A percentile compares a stretch with the other conserved stretches of the same genome.
Conservation (phyloP, 2,113 vertebrate genomes). For the Hemibagrus wyckioides region DNA sequence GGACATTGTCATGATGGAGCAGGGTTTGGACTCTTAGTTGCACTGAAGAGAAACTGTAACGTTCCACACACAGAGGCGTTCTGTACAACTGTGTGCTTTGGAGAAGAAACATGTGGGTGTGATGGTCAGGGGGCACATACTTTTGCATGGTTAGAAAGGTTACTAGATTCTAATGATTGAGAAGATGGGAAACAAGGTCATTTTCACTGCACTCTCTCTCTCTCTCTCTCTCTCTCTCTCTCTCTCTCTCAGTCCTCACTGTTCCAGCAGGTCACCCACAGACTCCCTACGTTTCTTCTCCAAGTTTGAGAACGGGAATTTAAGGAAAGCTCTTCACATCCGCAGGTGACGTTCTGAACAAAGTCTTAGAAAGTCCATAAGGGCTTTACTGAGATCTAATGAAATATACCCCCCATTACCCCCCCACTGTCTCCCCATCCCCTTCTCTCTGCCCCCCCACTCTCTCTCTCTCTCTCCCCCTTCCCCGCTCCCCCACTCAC, state of each 20-base stretch:
- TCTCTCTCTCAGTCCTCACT: slow-evolving; percentile 63
- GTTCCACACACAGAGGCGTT: no score
- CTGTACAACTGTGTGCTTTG: no score
- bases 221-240: neutral
- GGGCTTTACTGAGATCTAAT: neutral
- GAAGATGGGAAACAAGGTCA: neutral
- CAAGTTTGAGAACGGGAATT: slow-evolving; percentile 88
- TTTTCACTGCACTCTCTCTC: neutral
- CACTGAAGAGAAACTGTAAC: neutral
- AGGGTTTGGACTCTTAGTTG: neutral
- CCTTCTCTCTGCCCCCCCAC: no score
- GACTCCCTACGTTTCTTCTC: slow-evolving; percentile 82
- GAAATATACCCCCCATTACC: no score
- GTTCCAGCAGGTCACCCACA: slow-evolving; percentile 53
- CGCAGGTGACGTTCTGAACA: slow-evolving; percentile 75
- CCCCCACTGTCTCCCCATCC: no score
- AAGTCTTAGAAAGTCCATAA: neutral
- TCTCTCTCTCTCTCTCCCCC: no score
- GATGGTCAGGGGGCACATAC: neutral
- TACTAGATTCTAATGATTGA: neutral
- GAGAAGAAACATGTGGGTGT: no score
- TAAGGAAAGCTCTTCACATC: slow-evolving; percentile 87
- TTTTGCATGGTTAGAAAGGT: neutral
- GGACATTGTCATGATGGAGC: neutral
- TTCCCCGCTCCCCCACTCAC: no score